These are phyloP conservation scores for Nothocercus julius DNA, from an alignment of 2,113 vertebrate species.

Conservation along the genomic window DNA sequence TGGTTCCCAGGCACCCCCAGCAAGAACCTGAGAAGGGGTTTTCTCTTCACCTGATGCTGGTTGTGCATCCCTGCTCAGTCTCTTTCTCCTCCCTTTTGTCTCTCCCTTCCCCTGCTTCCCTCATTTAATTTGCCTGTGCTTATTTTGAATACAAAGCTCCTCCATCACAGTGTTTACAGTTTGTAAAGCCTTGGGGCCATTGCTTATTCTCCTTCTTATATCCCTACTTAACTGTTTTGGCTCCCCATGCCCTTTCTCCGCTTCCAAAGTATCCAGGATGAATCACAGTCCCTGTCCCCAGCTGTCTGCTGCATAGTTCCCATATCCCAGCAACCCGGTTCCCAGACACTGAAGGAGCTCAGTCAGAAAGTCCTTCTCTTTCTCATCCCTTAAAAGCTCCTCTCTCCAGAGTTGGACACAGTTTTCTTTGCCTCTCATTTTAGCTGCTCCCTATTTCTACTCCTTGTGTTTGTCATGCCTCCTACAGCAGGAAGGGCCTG, in stretches of 20 bases:
- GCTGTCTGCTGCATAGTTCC: not conserved
- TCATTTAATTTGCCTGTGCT: slow-evolving; percentile 59
- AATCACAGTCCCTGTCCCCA: slow-evolving; percentile 6
- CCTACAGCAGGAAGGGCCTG: not conserved
- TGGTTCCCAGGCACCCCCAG: accelerated
- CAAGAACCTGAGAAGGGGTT: not conserved
- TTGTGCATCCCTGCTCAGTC: not conserved
- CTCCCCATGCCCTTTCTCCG: slow-evolving; percentile 36
- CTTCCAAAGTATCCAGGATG: not conserved
- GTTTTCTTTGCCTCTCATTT: not conserved
- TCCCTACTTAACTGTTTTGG: not conserved
- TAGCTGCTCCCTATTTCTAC: not conserved
- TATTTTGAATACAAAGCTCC: slow-evolving; percentile 53
- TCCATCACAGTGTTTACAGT: slow-evolving; percentile 52
- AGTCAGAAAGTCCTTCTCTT: not conserved
- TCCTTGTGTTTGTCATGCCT: too few relatives aligned
- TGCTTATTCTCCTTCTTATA: slow-evolving; percentile 27
- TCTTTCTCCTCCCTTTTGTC: not conserved
- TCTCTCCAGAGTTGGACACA: not conserved
- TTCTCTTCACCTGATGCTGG: not conserved
- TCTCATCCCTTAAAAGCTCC: not conserved
- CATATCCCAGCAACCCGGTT: not conserved
- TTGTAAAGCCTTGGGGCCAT: slow-evolving; percentile 23
- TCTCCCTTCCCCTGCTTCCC: not conserved
- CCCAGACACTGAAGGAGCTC: slow-evolving; percentile 14